phyloP scores from a whole-genome alignment of 2,797 vertebrate species.

The Chlorospingus flavigularis region DNA sequence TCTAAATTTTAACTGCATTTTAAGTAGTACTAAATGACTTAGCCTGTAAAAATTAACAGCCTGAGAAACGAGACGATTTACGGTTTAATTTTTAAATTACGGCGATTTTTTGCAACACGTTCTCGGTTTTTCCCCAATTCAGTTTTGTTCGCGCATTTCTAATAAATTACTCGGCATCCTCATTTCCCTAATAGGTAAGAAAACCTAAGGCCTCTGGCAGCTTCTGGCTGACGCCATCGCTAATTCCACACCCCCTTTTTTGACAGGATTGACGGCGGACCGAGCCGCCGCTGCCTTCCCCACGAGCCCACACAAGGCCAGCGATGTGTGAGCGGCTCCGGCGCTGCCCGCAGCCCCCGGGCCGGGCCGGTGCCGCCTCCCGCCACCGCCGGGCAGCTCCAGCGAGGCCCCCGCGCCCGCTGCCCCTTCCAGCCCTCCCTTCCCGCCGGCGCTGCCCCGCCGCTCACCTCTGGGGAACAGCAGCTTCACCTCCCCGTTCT shows the following conservation, averaged over 20 bases:
- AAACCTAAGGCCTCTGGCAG: slow-evolving; percentile 62
- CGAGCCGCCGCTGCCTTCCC: background rate
- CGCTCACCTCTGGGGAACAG: slow-evolving; percentile 81
- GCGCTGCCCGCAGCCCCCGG: background rate
- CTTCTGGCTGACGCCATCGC: slow-evolving; percentile 60
- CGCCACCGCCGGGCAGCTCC: background rate
- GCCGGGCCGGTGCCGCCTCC: background rate
- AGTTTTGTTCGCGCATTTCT: background rate
- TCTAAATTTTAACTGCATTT: background rate
- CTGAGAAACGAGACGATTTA: background rate
- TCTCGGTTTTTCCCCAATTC: background rate
- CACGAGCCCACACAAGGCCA: background rate
- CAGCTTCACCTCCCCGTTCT: slow-evolving; percentile 87
- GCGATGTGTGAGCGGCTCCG: background rate
- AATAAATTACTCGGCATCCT: background rate
- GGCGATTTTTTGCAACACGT: fast-evolving
- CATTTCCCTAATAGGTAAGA: slow-evolving; percentile 74
- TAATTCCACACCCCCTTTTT: slow-evolving; percentile 66
- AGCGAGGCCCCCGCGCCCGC: background rate
- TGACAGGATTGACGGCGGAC: slow-evolving; percentile 46
- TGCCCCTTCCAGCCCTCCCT: background rate
- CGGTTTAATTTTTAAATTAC: background rate
- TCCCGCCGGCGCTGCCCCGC: background rate
- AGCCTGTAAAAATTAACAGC: background rate
- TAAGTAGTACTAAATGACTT: background rate